phyloP scores from a whole-genome alignment of 2,113 vertebrate genomes.

The Leptocoma aspasia region DNA sequence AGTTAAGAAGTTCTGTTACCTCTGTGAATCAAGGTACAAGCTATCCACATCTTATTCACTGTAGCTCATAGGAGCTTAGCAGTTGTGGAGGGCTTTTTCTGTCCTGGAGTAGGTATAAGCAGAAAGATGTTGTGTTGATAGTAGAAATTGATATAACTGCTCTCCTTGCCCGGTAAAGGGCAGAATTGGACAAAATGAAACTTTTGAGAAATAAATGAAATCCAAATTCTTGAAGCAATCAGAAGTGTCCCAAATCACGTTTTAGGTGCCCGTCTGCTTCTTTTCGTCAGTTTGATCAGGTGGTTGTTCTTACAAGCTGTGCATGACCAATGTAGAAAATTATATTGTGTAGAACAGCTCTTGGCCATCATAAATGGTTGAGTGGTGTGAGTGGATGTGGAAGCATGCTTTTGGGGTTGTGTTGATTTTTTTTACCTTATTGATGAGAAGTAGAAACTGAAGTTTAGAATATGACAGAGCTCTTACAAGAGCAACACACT shows the following conservation, averaged over 20 bases:
- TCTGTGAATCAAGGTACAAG: not conserved
- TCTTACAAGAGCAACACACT: not conserved
- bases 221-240: not conserved
- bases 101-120: not conserved
- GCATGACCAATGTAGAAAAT: not conserved
- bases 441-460: not conserved
- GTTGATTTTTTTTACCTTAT: not conserved
- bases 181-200: not conserved
- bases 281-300: not conserved
- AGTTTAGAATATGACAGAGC: not conserved
- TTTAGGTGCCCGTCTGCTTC: not conserved
- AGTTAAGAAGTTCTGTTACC: not conserved
- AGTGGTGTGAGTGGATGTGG: not conserved
- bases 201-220: not conserved
- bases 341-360: not conserved
- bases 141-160: not conserved
- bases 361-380: not conserved
- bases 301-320: not conserved
- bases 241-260: not conserved
- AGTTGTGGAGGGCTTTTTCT: not conserved
- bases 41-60: not conserved
- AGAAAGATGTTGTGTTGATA: rapidly evolving
- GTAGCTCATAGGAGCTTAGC: not conserved
- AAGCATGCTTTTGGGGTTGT: not conserved
- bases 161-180: not conserved